Base-by-base conservation (phyloP, 2,797 vertebrate genomes). In the Mergus octosetaceus region DNA sequence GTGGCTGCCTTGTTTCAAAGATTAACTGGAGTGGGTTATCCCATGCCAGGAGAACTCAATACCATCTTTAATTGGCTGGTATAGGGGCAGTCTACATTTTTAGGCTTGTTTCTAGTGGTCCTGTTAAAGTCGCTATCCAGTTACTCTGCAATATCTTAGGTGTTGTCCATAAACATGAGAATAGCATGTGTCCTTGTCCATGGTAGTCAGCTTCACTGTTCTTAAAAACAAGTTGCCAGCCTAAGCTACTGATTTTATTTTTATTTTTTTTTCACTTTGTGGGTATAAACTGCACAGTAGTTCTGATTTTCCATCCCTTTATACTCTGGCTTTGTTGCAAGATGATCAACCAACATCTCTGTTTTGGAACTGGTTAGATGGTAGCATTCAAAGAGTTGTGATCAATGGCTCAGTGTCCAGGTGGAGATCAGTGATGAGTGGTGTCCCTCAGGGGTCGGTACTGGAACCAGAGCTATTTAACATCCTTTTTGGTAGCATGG, bases 131-230 rank as follows among this genome's bases (percentile, higher is more conserved):
- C 34, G 54, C 32, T 3, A 1, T 54, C 32, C 5, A 10, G 27
- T 14, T 49, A 4, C 54, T 36, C 0, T 2, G 30, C 17, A 53
- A 17, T 21, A 32, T 7, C 11, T 60, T 60, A 7, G 15, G 32
- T 13, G 38, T 2, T 62, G 18, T 47, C 41, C 57, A 9, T 3
- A 15, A n/a, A 49, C 24, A 1, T 3, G 36, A 38, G 30, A 13
- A 5, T 1, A 1, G 9, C 3, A 7, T 2, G 3, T 19, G 58
- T 38, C 51, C 41, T 12, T 10, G 16, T 34, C 77, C 39, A 2
- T 0, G 49, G 49, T 25, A 25, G 2, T n/a, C 5, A 0, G 2
- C 11, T 15, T 32, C 21, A 1, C 6, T 21, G 25, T 30, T 78
- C 43, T 56, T 4, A 9, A 14, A 10, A 56, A 68, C 12, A 54